Conservation (phyloP, 2,113 vertebrate species). For the Microcebus lehilahytsara region DNA sequence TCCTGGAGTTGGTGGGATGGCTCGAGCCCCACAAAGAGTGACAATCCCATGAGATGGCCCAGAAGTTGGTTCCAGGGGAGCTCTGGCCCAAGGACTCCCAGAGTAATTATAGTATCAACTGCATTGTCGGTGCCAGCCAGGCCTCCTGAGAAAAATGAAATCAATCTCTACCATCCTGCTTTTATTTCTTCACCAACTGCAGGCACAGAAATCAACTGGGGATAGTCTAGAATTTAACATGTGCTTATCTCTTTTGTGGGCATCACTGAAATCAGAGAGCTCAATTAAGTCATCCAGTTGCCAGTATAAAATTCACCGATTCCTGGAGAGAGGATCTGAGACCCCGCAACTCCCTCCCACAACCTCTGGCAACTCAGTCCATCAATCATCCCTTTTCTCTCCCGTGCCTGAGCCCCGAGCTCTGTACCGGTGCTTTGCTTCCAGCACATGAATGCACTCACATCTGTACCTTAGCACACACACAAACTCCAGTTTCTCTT, state of each 20-base stretch:
- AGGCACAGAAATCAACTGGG: slow-evolving; percentile 45
- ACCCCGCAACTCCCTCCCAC: background rate
- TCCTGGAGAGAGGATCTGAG: slow-evolving; percentile 17
- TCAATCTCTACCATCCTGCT: slow-evolving; percentile 70
- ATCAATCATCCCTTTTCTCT: background rate
- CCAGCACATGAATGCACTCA: background rate
- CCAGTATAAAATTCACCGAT: background rate
- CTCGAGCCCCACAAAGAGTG: background rate
- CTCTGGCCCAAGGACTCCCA: background rate
- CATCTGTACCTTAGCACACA: background rate
- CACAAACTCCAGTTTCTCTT: background rate
- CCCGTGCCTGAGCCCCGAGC: background rate
- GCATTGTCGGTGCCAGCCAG: slow-evolving; percentile 51
- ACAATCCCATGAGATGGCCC: background rate
- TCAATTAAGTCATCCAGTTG: slow-evolving; percentile 58
- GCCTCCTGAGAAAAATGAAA: slow-evolving; percentile 33
- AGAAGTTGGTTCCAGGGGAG: background rate
- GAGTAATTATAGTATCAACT: slow-evolving; percentile 32
- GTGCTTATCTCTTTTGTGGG: slow-evolving; percentile 59
- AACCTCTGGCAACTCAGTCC: background rate
- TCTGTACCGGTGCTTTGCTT: background rate
- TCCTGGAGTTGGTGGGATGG: background rate
- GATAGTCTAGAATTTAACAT: slow-evolving; percentile 33
- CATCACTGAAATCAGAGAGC: slow-evolving; percentile 55
- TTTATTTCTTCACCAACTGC: slow-evolving; percentile 56